Evolutionary conservation across 2,888 invertebrate species (phyloP), one percentile per base, ranked within the genome.

Genomic region (Allolobophora icterica): DNA sequence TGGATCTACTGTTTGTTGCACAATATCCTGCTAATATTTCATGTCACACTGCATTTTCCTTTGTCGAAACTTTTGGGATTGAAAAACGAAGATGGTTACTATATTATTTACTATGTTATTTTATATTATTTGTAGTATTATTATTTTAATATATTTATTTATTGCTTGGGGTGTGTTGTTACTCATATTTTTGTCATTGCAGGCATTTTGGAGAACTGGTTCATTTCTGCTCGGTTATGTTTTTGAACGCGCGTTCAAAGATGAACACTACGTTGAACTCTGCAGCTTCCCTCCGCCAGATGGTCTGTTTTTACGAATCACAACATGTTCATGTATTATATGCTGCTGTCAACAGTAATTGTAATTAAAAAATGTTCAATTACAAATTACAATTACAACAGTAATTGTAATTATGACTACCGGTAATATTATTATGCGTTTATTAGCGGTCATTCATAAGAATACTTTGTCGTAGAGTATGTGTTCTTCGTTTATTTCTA

Each of bases 261-360:
- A 97, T 89, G 96, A 97, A 8, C 96, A 97, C 30, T 96, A 96
- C 4, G 96, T 98, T 0, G 96, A 97, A 92, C 96, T 99, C 40
- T 98, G 99, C 95, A 98, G 98, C 95, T 99, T 99, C 95, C 98
- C 98, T 0, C 96, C 97, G 92, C 98, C 99, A 15, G 97, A 97
- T 94, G 97, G 98, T 98, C 95, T 96, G 96, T 91, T 71, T 71
- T 30, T 17, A 71, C 8, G 6, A 11, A 30, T 71, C 71, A 17
- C 24, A 30, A 35, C 8, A 19, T 33, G n/a, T 35, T 34, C 30
- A 21, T 83, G 17, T 90, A n/a, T 21, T 33, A 52, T 45, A 8
- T 24, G 30, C n/a, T 90, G 40, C 5, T 90, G 34, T 91, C 24
- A n/a, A 30, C 24, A 3, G 35, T n/a, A n/a, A n/a, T n/a, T n/a